phyloP scores from a whole-genome alignment of 1,140 invertebrate species.

The Arctopsyche grandis region DNA sequence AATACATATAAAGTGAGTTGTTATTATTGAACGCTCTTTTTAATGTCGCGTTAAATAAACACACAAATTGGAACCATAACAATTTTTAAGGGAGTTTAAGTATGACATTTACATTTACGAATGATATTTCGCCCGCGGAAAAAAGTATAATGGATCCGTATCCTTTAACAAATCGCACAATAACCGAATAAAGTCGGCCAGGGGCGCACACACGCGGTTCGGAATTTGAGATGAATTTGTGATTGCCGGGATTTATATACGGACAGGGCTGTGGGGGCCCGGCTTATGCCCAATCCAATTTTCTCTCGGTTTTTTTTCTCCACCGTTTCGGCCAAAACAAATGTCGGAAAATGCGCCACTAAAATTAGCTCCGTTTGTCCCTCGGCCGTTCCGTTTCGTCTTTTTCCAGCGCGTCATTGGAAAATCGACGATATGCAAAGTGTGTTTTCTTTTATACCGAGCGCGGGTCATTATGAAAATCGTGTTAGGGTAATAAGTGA shows the following conservation, averaged over 20 bases:
- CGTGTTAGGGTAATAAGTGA: not conserved
- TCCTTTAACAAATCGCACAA: constrained; percentile 3
- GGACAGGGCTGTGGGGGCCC: constrained; percentile 3
- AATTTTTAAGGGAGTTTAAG: too few species aligned
- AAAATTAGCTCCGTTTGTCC: not conserved
- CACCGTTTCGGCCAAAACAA: constrained; percentile 19
- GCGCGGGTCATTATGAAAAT: constrained; percentile 6
- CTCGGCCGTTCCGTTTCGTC: not conserved
- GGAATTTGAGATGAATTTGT: constrained; percentile 27
- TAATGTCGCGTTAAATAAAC: too few species aligned
- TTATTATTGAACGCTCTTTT: too few species aligned
- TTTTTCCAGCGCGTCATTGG: not conserved
- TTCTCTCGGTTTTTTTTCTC: not conserved
- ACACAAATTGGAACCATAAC: too few species aligned
- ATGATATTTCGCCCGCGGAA: not conserved
- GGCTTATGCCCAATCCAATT: constrained; percentile 35
- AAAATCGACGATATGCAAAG: constrained; percentile 25
- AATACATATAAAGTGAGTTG: too few species aligned
- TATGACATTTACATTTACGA: too few species aligned
- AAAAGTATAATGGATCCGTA: not conserved
- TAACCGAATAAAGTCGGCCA: constrained; percentile 14
- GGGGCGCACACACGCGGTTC: not conserved
- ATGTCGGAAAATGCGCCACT: constrained; percentile 23
- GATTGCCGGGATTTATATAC: constrained; percentile 36
- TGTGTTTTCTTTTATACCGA: not conserved